These are phyloP conservation scores for Cephalopholis sonnerati DNA, from an alignment of 2,113 vertebrate genomes.

Conservation along the genomic window DNA sequence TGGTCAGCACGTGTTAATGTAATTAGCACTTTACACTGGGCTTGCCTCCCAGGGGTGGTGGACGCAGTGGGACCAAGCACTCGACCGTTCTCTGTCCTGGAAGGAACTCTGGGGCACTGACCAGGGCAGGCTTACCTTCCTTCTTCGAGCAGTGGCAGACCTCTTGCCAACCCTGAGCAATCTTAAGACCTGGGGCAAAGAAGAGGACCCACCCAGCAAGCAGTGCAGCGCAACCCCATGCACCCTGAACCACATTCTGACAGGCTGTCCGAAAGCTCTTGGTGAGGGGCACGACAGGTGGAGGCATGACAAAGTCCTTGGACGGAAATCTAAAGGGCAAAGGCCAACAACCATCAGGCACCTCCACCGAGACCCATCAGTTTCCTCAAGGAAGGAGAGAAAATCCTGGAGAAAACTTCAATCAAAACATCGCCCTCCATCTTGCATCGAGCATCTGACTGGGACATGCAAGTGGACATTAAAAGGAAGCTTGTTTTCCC, in stretches of 20 bases:
- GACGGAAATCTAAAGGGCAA: background rate
- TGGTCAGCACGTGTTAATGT: no score
- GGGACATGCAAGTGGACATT: no score
- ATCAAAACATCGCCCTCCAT: no score
- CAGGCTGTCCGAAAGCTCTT: background rate
- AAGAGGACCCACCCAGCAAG: background rate
- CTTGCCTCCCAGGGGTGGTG: background rate
- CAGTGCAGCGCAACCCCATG: background rate
- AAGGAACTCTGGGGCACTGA: no score
- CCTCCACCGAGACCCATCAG: no score
- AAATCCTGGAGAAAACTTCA: no score
- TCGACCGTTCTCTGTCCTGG: background rate
- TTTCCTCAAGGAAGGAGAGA: no score
- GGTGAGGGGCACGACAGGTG: no score
- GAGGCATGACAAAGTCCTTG: background rate
- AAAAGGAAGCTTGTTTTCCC: no score
- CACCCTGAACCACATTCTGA: background rate
- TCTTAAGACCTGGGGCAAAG: background rate
- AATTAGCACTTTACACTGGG: no score
- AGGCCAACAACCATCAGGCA: no score
- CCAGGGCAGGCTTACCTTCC: background rate
- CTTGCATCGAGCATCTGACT: no score
- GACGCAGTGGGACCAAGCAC: slow-evolving; percentile 3
- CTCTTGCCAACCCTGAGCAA: background rate
- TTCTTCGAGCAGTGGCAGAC: background rate